Evolutionary conservation across 1,140 invertebrate genomes (phyloP).

Genomic region (Lasioglossum albipes): DNA sequence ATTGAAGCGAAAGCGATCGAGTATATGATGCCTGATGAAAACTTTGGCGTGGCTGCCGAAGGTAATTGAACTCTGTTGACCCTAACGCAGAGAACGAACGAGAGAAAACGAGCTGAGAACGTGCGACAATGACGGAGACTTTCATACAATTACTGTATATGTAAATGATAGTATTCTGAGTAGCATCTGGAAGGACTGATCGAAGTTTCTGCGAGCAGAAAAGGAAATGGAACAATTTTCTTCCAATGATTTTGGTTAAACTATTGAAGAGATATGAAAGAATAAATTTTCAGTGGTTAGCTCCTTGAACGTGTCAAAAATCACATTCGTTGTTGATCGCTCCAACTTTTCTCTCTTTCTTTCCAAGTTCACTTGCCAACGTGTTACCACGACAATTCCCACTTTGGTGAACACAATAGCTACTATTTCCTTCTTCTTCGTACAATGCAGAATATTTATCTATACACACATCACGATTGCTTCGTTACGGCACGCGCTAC

Average conservation of each 20-base stretch:
- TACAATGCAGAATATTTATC: too few species aligned
- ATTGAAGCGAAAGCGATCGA: slow-evolving; percentile 62
- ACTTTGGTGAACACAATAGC: too few species aligned
- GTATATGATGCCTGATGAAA: slow-evolving; percentile 51
- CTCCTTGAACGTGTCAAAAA: too few species aligned
- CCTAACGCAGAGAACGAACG: slow-evolving; percentile 62
- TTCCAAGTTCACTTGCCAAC: too few species aligned
- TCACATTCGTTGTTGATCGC: too few species aligned
- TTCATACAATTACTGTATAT: background rate
- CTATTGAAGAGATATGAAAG: too few species aligned
- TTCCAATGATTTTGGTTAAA: too few species aligned
- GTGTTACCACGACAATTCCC: too few species aligned
- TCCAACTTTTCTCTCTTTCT: too few species aligned
- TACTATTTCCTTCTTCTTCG: too few species aligned
- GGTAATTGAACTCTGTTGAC: slow-evolving; percentile 71
- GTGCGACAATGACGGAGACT: slow-evolving; percentile 36
- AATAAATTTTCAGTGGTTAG: too few species aligned
- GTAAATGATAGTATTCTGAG: slow-evolving; percentile 8
- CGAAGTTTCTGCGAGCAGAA: background rate
- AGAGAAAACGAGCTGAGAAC: slow-evolving; percentile 48
- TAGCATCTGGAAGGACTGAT: background rate
- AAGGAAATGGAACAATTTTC: too few species aligned
- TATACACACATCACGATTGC: background rate
- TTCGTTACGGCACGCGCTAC: slow-evolving; percentile 31
- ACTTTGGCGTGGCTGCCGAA: slow-evolving; percentile 54